Evolutionary conservation across 1,140 invertebrate genomes (phyloP).

Genomic region (Cydia splendana): DNA sequence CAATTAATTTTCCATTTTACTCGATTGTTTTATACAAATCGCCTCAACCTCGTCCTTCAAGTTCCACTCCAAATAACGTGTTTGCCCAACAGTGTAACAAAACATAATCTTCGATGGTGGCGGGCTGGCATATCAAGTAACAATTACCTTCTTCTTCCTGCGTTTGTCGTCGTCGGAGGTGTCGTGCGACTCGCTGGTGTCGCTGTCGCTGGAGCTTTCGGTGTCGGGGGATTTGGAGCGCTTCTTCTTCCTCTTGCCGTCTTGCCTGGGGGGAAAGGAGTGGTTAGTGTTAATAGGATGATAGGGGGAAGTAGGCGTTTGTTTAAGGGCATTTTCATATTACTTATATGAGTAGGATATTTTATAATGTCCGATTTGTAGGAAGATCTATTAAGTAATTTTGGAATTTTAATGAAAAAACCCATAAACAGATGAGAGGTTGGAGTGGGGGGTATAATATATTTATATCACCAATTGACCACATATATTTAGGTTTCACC

Average conservation of each 20-base stretch:
- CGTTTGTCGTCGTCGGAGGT: conserved; percentile 78
- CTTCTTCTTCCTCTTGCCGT: conserved; percentile 81
- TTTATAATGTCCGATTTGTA: too few relatives aligned
- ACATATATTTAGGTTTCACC: too few relatives aligned
- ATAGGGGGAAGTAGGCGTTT: too few relatives aligned
- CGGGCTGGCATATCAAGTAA: conserved; percentile 16
- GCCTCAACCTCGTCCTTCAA: neutral
- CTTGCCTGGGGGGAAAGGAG: conserved; percentile 51
- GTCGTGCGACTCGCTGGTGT: conserved; percentile 61
- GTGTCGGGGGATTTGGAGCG: conserved; percentile 78
- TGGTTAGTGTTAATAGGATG: neutral
- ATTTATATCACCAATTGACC: too few relatives aligned
- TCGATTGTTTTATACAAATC: too few relatives aligned
- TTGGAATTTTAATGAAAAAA: too few relatives aligned
- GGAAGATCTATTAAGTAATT: too few relatives aligned
- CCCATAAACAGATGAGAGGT: too few relatives aligned
- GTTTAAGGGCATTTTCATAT: too few relatives aligned
- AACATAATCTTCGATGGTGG: conserved; percentile 15
- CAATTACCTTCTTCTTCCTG: conserved; percentile 81
- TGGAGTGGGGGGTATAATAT: too few relatives aligned
- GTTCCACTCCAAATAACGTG: neutral
- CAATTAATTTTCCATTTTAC: too few relatives aligned
- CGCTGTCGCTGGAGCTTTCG: conserved; percentile 73
- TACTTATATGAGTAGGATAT: too few relatives aligned
- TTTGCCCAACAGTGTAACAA: neutral